These are phyloP conservation scores for Xerus rutilus DNA, from an alignment of 2,797 vertebrate genomes.

Conservation along the genomic window DNA sequence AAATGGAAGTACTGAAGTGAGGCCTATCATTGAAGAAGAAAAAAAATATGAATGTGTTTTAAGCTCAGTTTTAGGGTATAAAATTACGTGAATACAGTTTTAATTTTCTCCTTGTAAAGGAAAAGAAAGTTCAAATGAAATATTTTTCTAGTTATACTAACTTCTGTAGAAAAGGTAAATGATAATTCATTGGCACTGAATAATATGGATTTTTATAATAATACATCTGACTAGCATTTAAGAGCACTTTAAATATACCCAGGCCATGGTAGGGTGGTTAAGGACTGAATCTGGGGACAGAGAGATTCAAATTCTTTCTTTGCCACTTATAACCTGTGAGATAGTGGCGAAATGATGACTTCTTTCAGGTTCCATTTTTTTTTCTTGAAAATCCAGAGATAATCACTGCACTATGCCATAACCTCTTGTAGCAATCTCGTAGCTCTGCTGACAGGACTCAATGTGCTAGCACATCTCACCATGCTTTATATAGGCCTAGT, in stretches of 20 bases:
- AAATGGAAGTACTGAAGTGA: not conserved
- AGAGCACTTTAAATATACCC: not conserved
- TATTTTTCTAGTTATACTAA: not conserved
- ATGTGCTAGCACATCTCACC: not conserved
- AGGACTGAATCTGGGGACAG: not conserved
- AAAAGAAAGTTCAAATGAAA: not conserved
- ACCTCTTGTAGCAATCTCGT: not conserved
- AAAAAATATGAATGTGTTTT: not conserved
- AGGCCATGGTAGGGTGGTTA: not conserved
- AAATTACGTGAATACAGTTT: not conserved
- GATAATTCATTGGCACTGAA: not conserved
- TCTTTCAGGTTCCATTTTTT: not conserved
- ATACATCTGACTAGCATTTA: not conserved
- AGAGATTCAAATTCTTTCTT: not conserved
- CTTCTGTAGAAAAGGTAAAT: not conserved
- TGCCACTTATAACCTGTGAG: not conserved
- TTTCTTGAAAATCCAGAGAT: not conserved
- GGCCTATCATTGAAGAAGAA: not conserved
- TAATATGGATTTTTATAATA: not conserved
- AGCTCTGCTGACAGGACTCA: not conserved
- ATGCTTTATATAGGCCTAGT: too few species aligned
- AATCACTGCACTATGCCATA: not conserved
- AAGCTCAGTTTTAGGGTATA: not conserved
- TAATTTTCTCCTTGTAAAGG: not conserved
- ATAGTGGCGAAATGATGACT: not conserved